phyloP scores from a whole-genome alignment of 2,797 vertebrate species.

The Cirrhinus mrigala region DNA sequence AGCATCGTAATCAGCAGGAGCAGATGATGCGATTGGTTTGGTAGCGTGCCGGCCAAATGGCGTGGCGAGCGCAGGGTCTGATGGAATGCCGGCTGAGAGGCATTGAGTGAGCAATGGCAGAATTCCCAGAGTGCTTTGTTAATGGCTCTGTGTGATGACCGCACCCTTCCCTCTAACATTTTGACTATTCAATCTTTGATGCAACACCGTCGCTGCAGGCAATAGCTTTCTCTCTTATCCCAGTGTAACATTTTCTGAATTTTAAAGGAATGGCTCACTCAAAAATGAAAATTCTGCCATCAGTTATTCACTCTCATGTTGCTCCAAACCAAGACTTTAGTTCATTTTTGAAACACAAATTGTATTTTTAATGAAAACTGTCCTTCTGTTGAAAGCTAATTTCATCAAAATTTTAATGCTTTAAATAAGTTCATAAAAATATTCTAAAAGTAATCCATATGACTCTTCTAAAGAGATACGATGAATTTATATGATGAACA shows the following conservation, averaged over 20 bases:
- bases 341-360: neutral
- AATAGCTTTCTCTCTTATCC: slow-evolving; percentile 58
- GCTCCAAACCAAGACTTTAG: neutral
- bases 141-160: slow-evolving; percentile 75
- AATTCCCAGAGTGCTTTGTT: slow-evolving; percentile 69
- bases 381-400: neutral
- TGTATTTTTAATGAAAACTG: neutral
- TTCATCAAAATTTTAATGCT: neutral
- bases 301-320: neutral
- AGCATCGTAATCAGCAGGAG: slow-evolving; percentile 57
- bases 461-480: neutral
- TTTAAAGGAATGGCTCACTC: neutral
- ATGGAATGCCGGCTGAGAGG: slow-evolving; percentile 78
- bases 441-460: neutral
- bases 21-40: slow-evolving; percentile 51
- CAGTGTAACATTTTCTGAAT: neutral
- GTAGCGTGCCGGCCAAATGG: slow-evolving; percentile 39
- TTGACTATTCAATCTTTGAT: slow-evolving; percentile 45
- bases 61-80: slow-evolving; percentile 64
- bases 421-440: neutral
- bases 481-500: neutral
- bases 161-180: slow-evolving; percentile 66
- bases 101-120: slow-evolving; percentile 73
- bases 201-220: slow-evolving; percentile 72
- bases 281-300: neutral